A percentile compares a stretch with the other conserved stretches of the same genome.
These are phyloP conservation scores for Plectropomus leopardus DNA, from an alignment of 2,113 vertebrate genomes.

Conservation along the genomic window DNA sequence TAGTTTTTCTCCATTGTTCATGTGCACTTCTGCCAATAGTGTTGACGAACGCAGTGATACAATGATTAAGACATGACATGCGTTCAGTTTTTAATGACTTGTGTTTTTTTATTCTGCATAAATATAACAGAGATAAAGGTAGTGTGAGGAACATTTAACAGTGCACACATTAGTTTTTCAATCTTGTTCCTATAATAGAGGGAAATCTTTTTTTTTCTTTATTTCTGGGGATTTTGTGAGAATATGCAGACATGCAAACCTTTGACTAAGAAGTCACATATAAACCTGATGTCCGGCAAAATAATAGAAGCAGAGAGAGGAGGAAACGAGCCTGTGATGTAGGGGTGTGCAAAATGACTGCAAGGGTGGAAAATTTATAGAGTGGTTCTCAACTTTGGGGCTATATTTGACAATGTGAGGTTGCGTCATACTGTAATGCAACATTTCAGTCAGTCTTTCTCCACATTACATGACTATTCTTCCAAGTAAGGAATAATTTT, in stretches of 20 bases:
- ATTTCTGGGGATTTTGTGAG: no score
- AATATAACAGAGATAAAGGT: no score
- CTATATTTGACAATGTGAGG: neutral
- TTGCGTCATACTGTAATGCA: neutral
- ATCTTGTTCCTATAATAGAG: neutral
- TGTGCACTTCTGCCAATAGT: neutral
- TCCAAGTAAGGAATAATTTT: neutral
- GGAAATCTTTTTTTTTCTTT: neutral
- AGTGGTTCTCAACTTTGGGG: neutral
- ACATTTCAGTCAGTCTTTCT: neutral
- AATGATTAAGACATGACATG: neutral
- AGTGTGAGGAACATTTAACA: neutral
- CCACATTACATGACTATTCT: neutral
- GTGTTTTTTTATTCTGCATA: no score
- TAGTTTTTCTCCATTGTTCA: conserved; percentile 17
- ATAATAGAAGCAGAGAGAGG: no score
- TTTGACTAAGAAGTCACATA: neutral
- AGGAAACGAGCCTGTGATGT: neutral
- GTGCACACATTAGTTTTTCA: neutral
- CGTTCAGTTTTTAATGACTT: neutral
- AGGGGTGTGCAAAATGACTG: neutral
- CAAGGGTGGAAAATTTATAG: no score
- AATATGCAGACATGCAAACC: neutral
- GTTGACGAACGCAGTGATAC: neutral
- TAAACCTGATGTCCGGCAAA: no score